phyloP scores from a whole-genome alignment of 2,113 vertebrate genomes.

The Pimephales promelas region DNA sequence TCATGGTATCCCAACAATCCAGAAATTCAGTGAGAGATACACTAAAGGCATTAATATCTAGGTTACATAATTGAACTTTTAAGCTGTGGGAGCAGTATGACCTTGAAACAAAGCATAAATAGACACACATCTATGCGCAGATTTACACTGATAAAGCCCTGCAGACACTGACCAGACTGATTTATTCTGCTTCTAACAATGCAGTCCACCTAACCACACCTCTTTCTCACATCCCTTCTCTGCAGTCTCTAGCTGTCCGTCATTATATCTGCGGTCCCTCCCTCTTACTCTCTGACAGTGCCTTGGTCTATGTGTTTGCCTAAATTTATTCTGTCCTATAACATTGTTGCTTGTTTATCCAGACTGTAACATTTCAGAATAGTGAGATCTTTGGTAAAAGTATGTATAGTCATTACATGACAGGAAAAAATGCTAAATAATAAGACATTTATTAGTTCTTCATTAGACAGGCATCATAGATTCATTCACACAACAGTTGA shows the following conservation, averaged over 20 bases:
- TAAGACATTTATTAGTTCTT: not conserved
- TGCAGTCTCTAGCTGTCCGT: not conserved
- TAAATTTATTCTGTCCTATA: not conserved
- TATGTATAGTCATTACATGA: not conserved
- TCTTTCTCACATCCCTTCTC: not conserved
- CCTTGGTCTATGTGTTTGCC: not conserved
- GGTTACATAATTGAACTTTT: constrained; percentile 50
- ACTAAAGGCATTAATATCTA: constrained; percentile 25
- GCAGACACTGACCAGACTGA: constrained; percentile 33
- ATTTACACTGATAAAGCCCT: constrained; percentile 5
- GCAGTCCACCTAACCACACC: constrained; percentile 25
- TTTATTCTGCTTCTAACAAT: constrained; percentile 32
- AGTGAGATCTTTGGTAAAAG: not conserved
- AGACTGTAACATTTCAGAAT: not conserved
- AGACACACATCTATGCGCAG: constrained; percentile 34
- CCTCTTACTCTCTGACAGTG: constrained; percentile 33
- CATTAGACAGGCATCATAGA: not conserved
- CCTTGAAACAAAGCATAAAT: constrained; percentile 39
- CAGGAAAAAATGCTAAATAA: not conserved
- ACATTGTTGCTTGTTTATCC: not conserved
- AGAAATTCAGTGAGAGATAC: not conserved
- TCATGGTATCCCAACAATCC: not conserved
- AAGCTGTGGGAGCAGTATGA: constrained; percentile 30
- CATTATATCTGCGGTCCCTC: not conserved
- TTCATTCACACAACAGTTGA: not conserved